A percentile compares a stretch with the other conserved stretches of the same genome.
Evolutionary conservation across 2,888 invertebrate species (phyloP).

Genomic region (Lochmaea crataegi): DNA sequence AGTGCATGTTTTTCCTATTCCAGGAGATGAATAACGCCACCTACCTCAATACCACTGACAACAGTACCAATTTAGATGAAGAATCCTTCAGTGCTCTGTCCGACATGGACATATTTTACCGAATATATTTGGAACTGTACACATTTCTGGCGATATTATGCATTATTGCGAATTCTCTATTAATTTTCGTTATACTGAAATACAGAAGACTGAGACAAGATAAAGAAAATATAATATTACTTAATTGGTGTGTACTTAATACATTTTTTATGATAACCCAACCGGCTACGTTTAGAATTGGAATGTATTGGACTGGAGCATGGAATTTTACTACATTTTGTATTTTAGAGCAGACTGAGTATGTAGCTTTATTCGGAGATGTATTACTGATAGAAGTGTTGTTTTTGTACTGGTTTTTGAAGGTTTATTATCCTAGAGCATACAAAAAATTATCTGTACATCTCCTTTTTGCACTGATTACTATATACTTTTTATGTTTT

Average conservation of each 20-base stretch:
- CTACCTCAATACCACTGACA: slow-evolving; percentile 1
- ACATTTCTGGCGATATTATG: slow-evolving; percentile 37
- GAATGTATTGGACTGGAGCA: neutral
- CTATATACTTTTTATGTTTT: slow-evolving; percentile 28
- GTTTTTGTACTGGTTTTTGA: slow-evolving; percentile 39
- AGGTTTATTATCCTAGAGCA: slow-evolving; percentile 32
- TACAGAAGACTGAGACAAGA: slow-evolving; percentile 40
- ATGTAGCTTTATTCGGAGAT: slow-evolving; percentile 24
- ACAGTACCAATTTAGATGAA: neutral
- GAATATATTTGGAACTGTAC: slow-evolving; percentile 35
- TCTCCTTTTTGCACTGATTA: slow-evolving; percentile 18
- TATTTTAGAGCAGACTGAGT: slow-evolving; percentile 33
- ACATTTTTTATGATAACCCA: slow-evolving; percentile 30
- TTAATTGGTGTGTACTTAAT: slow-evolving; percentile 41
- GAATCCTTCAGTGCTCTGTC: slow-evolving; percentile 1
- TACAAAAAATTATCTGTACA: slow-evolving; percentile 31
- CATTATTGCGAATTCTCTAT: slow-evolving; percentile 35
- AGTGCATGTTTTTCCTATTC: slow-evolving; percentile 9
- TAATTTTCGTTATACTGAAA: slow-evolving; percentile 40
- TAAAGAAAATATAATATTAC: slow-evolving; percentile 38
- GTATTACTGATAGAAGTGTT: slow-evolving; percentile 35
- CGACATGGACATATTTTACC: neutral
- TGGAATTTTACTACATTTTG: slow-evolving; percentile 17
- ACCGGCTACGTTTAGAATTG: slow-evolving; percentile 30
- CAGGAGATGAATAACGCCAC: slow-evolving; percentile 26